phyloP scores from a whole-genome alignment of 2,113 vertebrate genomes.

The Tenrec ecaudatus region DNA sequence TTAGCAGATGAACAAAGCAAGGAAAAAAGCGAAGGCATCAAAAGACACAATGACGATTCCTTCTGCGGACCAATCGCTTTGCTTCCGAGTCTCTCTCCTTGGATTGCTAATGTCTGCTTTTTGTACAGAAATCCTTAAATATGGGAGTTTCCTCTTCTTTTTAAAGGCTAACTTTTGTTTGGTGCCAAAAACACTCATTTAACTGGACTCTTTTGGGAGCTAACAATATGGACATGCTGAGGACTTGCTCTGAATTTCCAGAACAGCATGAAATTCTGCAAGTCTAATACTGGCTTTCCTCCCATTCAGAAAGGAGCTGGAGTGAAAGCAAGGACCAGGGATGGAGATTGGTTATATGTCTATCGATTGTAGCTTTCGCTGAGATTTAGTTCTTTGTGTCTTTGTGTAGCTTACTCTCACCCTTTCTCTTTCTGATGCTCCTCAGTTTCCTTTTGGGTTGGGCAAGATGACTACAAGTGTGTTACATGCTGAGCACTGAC shows the following conservation, averaged over 20 bases:
- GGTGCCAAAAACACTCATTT: too few relatives aligned
- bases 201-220: neutral
- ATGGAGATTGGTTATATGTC: neutral
- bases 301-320: neutral
- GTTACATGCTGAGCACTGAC: too few relatives aligned
- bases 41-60: neutral
- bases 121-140: neutral
- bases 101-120: neutral
- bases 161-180: constrained; percentile 8
- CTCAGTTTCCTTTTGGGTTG: neutral
- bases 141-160: neutral
- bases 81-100: constrained; percentile 4
- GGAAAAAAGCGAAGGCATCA: neutral
- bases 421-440: neutral
- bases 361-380: neutral
- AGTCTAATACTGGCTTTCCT: neutral
- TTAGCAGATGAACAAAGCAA: neutral
- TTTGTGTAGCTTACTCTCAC: neutral
- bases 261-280: neutral
- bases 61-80: neutral
- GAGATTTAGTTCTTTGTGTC: neutral
- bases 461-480: neutral
- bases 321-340: neutral
- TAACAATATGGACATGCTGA: neutral
- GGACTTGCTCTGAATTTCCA: neutral